phyloP scores from a whole-genome alignment of 1,140 invertebrate species.

The Drosophila triauraria region DNA sequence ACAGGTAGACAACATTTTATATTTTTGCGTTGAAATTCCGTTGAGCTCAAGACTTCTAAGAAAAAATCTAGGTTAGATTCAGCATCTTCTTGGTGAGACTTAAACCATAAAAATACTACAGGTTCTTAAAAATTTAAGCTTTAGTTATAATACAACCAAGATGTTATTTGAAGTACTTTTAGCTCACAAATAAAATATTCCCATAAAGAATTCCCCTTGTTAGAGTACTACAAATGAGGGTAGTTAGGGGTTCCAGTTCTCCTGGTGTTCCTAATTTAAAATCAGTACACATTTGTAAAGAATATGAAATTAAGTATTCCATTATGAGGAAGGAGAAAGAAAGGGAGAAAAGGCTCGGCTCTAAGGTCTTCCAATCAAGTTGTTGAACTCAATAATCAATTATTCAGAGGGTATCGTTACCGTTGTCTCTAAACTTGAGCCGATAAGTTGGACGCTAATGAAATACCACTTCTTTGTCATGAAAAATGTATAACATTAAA shows the following conservation, averaged over 20 bases:
- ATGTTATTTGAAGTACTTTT: not conserved
- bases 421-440: not conserved
- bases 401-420: constrained; percentile 3
- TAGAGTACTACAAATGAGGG: not conserved
- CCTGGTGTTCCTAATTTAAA: not conserved
- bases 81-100: too few relatives aligned
- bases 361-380: constrained; percentile 1
- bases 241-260: too few relatives aligned
- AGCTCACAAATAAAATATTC: not conserved
- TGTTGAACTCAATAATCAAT: constrained; percentile 9
- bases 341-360: too few relatives aligned
- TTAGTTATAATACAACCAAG: too few relatives aligned
- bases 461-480: not conserved
- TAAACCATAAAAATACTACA: too few relatives aligned
- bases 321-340: constrained; percentile 1
- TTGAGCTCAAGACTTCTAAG: too few relatives aligned
- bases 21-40: too few relatives aligned
- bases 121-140: too few relatives aligned
- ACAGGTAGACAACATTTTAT: too few relatives aligned
- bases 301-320: constrained; percentile 21
- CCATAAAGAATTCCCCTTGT: too few relatives aligned
- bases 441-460: not conserved
- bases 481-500: not conserved
- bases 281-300: not conserved
- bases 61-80: too few relatives aligned